phyloP scores from a whole-genome alignment of 1,140 invertebrate species.

The Rhyzopertha dominica region DNA sequence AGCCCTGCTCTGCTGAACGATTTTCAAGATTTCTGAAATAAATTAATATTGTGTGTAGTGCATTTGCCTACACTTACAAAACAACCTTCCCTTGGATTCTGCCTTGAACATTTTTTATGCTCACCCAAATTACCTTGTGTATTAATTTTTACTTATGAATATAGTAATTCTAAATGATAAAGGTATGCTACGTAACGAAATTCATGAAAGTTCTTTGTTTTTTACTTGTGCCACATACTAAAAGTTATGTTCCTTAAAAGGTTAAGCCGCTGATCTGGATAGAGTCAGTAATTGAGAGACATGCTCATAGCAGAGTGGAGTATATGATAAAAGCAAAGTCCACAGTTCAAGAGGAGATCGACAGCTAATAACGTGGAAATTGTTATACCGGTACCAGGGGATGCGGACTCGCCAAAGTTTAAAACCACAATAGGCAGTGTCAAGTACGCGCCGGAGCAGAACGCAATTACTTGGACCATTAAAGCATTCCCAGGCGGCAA shows the following conservation, averaged over 20 bases:
- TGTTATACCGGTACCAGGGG: constrained; percentile 95
- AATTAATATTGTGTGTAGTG: no score
- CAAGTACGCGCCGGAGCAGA: constrained; percentile 96
- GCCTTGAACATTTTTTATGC: no score
- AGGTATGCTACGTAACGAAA: no score
- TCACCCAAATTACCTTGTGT: no score
- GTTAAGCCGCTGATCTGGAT: constrained; percentile 99
- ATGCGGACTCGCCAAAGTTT: constrained; percentile 98
- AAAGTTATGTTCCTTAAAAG: constrained; percentile 40
- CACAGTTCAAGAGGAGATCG: constrained; percentile 96
- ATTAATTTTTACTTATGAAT: not conserved
- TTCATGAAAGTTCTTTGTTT: no score
- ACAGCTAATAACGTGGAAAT: constrained; percentile 99
- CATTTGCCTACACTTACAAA: no score
- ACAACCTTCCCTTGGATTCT: no score
- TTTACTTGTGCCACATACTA: not conserved
- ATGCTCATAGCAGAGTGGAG: constrained; percentile 95
- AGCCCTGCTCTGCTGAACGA: no score
- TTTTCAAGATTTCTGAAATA: no score
- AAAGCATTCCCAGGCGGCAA: constrained; percentile 99
- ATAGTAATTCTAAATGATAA: not conserved
- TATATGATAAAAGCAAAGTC: constrained; percentile 99
- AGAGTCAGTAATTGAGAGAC: constrained; percentile 98
- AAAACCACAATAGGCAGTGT: constrained; percentile 97
- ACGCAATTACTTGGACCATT: constrained; percentile 98